phyloP scores from a whole-genome alignment of 2,113 vertebrate species.

The Thamnophis sirtalis region DNA sequence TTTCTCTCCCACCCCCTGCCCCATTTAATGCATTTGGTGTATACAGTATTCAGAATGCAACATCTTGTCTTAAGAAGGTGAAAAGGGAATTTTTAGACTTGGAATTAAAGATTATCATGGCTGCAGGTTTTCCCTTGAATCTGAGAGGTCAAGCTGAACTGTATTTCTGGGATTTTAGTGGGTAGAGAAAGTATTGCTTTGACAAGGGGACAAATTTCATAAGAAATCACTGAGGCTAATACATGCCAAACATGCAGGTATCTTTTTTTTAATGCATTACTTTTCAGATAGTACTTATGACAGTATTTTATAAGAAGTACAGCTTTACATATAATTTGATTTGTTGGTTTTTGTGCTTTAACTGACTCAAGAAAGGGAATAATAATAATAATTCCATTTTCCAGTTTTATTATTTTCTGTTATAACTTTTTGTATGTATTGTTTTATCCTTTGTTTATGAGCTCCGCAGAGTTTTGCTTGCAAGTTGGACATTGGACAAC shows the following conservation, averaged over 20 bases:
- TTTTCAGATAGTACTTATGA: conserved; percentile 45
- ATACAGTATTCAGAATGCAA: neutral
- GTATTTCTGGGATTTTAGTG: conserved; percentile 2
- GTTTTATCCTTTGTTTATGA: neutral
- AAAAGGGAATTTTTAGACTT: neutral
- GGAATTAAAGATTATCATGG: conserved; percentile 10
- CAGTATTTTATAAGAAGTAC: conserved; percentile 4
- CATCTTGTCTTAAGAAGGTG: neutral
- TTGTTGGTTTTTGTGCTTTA: conserved; percentile 32
- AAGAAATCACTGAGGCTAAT: conserved; percentile 45
- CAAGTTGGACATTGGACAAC: neutral
- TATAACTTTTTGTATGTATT: neutral
- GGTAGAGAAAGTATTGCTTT: conserved; percentile 43
- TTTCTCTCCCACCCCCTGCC: neutral
- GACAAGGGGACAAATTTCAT: conserved; percentile 44
- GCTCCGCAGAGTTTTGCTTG: neutral
- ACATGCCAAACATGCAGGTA: conserved; percentile 43
- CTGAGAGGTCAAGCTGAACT: conserved; percentile 33
- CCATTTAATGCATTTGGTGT: neutral
- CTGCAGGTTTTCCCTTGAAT: conserved; percentile 20
- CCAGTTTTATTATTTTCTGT: neutral
- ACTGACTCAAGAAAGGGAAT: neutral
- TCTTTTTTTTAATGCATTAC: conserved; percentile 40
- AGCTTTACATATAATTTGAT: conserved; percentile 38
- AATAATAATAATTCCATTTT: neutral